Percentiles rank a stretch among this genome's conserved stretches.
phyloP scores from a whole-genome alignment of 1,140 invertebrate species.

The Dinoponera quadriceps region DNA sequence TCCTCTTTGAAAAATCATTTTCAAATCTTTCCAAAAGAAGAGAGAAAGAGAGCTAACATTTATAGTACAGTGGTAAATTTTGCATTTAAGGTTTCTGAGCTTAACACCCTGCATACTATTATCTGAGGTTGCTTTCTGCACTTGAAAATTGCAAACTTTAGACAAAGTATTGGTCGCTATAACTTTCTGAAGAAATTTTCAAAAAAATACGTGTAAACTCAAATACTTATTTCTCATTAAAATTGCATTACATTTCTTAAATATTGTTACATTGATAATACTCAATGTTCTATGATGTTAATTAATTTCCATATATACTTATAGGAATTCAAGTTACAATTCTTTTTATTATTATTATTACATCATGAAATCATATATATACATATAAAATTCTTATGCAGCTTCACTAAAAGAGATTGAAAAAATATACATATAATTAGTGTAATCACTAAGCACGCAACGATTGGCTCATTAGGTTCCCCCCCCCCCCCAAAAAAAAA shows the following conservation, averaged over 20 bases:
- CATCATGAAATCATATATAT: not conserved
- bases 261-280: conserved; percentile 14
- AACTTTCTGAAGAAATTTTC: not conserved
- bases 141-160: conserved; percentile 50
- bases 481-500: conserved; percentile 27
- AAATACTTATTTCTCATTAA: not conserved
- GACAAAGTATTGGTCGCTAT: not conserved
- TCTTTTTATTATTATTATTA: conserved; percentile 13
- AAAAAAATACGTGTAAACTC: not conserved
- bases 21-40: not conserved
- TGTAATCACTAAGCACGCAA: conserved; percentile 40
- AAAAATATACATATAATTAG: conserved; percentile 6
- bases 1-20: conserved; percentile 26
- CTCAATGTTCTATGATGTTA: conserved; percentile 20
- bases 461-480: not conserved
- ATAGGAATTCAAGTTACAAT: not conserved
- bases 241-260: not conserved
- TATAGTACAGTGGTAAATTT: conserved; percentile 23
- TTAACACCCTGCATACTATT: conserved; percentile 42
- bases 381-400: not conserved
- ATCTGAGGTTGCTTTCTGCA: conserved; percentile 32
- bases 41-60: not conserved
- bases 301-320: conserved; percentile 15
- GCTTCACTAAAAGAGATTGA: not conserved
- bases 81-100: conserved; percentile 44